phyloP scores from a whole-genome alignment of 30 jellyfish, hydroid and myxozoan species.

The Phacellophora camtschatica region DNA sequence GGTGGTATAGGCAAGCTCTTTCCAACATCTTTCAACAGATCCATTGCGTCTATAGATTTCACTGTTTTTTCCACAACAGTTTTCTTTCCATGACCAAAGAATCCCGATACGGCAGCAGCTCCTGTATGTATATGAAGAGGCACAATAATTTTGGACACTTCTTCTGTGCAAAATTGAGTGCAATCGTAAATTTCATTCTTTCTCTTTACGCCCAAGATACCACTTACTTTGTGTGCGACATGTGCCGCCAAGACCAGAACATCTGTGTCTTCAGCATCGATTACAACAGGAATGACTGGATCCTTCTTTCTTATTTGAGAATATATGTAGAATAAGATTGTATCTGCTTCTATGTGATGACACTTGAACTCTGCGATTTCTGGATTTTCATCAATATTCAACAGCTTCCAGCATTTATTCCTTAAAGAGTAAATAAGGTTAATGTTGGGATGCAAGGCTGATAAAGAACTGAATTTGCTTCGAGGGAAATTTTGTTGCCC shows the following conservation, averaged over 20 bases:
- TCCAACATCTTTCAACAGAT: constrained; percentile 24
- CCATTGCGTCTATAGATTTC: constrained; percentile 10
- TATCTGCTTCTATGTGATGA: constrained; percentile 44
- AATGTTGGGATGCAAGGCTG: constrained; percentile 10
- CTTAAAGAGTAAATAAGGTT: constrained; percentile 23
- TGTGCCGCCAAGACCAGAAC: constrained; percentile 32
- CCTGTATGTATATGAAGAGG: constrained; percentile 33
- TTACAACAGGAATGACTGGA: constrained; percentile 33
- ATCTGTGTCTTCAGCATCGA: constrained; percentile 19
- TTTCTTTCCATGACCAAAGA: constrained; percentile 35
- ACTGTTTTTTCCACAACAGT: background rate
- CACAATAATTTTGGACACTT: constrained; percentile 30
- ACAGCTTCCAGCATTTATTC: constrained; percentile 9
- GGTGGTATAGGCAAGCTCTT: constrained; percentile 33
- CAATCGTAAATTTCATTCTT: constrained; percentile 5
- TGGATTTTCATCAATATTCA: background rate
- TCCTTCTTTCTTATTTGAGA: constrained; percentile 23
- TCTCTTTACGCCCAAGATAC: constrained; percentile 12
- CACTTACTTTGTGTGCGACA: background rate
- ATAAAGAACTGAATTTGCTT: constrained; percentile 7
- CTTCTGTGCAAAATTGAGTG: constrained; percentile 18
- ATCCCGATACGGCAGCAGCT: constrained; percentile 21
- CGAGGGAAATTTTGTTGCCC: constrained; percentile 11
- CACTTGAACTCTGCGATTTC: background rate
- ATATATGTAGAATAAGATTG: constrained; percentile 37